These are phyloP conservation scores for Brachypodius melanocephalos DNA, from an alignment of 2,113 vertebrate species.

Conservation along the genomic window DNA sequence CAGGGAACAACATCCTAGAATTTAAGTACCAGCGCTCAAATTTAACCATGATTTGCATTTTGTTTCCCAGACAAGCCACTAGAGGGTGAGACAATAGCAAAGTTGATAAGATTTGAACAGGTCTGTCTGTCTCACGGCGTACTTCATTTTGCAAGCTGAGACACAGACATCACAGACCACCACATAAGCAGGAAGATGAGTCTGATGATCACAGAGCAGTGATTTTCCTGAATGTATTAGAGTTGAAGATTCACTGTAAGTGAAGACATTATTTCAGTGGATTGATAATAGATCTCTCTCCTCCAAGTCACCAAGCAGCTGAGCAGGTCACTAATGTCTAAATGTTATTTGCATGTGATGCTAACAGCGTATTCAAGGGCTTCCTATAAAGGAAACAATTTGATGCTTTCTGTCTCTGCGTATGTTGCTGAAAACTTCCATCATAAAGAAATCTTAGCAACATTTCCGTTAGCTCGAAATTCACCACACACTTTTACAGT, in stretches of 20 bases:
- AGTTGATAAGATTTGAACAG: neutral
- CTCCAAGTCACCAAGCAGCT: constrained; percentile 6
- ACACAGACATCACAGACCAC: neutral
- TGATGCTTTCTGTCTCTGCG: neutral
- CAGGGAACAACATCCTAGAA: neutral
- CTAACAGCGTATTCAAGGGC: neutral
- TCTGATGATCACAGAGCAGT: neutral
- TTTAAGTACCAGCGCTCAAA: neutral
- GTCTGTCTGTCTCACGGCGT: neutral
- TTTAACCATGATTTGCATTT: neutral
- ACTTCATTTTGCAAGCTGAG: neutral
- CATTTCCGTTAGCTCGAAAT: neutral
- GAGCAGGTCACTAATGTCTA: constrained; percentile 34
- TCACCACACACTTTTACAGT: neutral
- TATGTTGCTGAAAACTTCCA: neutral
- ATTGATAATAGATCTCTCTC: neutral
- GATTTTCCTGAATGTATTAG: neutral
- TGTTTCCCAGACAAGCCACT: constrained; percentile 40
- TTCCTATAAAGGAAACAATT: neutral
- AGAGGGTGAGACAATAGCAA: constrained; percentile 57
- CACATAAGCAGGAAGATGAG: neutral
- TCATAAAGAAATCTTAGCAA: neutral
- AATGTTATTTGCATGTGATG: neutral
- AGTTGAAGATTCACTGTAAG: neutral
- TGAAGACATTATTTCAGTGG: neutral